phyloP scores from a whole-genome alignment of 2,113 vertebrate genomes.

The Gymnobelideus leadbeateri region DNA sequence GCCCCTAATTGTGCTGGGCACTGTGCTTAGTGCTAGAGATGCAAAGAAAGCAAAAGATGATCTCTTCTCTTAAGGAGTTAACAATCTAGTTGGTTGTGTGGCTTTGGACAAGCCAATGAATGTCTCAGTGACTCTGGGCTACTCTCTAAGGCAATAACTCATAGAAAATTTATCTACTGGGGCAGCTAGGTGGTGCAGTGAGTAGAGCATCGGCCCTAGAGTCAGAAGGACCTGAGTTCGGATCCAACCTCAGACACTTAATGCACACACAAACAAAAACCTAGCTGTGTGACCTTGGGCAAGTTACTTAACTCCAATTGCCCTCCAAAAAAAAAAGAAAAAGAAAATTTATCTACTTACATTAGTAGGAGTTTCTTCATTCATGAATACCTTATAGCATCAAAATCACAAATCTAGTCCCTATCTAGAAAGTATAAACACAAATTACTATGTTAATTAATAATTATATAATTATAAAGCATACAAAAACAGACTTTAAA shows the following conservation, averaged over 20 bases:
- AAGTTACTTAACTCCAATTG: too few species aligned
- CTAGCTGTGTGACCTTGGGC: too few species aligned
- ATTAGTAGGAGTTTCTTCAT: background rate
- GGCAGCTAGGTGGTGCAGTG: too few species aligned
- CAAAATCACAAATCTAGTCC: background rate
- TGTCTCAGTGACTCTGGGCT: too few species aligned
- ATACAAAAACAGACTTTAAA: background rate
- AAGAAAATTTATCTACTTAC: background rate
- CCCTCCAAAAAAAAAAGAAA: too few species aligned
- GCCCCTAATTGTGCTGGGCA: background rate
- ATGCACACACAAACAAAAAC: too few species aligned
- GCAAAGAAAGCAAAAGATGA: background rate
- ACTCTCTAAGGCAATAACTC: background rate
- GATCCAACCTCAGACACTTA: too few species aligned
- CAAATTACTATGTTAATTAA: background rate
- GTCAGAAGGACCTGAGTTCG: too few species aligned
- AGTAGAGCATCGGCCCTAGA: too few species aligned
- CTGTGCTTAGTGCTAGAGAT: background rate
- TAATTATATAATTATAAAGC: background rate
- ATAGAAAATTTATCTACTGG: too few species aligned
- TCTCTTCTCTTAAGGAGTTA: background rate
- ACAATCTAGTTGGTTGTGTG: background rate
- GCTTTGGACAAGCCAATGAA: background rate
- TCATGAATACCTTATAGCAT: background rate
- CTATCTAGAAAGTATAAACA: background rate